phyloP scores from a whole-genome alignment of 2,888 invertebrate species.

The Phanerotoma sp. region DNA sequence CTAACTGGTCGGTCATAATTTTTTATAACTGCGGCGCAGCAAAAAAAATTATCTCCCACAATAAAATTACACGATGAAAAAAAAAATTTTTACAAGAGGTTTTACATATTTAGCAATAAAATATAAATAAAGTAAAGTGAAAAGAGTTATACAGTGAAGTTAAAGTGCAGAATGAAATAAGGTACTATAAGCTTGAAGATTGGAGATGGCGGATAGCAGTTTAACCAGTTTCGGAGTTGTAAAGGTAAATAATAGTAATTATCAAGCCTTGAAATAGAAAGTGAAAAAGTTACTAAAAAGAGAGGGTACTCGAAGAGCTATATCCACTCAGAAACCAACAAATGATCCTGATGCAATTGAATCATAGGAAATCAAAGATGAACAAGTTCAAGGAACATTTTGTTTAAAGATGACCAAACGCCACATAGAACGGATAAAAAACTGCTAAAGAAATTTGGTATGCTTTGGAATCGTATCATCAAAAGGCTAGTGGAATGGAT shows the following conservation, averaged over 20 bases:
- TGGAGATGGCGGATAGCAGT: neutral
- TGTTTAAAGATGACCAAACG: neutral
- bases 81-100: too few species aligned
- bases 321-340: neutral
- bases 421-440: neutral
- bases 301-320: neutral
- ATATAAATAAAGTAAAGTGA: neutral
- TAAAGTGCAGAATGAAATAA: neutral
- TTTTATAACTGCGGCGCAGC: too few species aligned
- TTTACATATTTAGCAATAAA: too few species aligned
- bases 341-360: neutral
- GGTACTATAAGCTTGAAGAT: neutral
- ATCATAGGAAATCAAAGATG: neutral
- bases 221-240: neutral
- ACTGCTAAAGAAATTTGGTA: slow-evolving; percentile 2
- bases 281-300: neutral
- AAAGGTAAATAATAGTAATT: neutral
- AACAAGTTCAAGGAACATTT: neutral
- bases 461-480: neutral
- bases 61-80: too few species aligned
- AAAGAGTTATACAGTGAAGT: neutral
- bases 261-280: neutral
- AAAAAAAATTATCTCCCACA: too few species aligned
- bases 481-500: slow-evolving; percentile 5
- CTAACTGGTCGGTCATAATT: too few species aligned